A percentile compares a stretch with the other conserved stretches of the same genome.
These are phyloP conservation scores for Boloria euphrosyne DNA, from an alignment of 2,888 invertebrate species.

Conservation along the genomic window DNA sequence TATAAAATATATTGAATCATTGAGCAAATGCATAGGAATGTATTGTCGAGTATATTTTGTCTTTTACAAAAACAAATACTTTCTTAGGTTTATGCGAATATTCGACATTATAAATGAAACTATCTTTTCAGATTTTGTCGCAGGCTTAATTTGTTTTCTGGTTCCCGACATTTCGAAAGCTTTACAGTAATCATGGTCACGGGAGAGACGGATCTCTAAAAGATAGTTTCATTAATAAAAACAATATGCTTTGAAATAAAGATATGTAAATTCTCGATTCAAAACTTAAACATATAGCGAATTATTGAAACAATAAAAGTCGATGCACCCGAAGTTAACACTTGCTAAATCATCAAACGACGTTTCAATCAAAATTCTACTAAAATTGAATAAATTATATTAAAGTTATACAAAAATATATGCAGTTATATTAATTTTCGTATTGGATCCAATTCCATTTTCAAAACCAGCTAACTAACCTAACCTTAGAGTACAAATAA, in stretches of 20 bases:
- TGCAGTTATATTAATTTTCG: constrained; percentile 51
- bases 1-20: constrained; percentile 42
- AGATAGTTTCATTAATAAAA: too few species aligned
- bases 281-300: constrained; percentile 2
- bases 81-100: too few species aligned
- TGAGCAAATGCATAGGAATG: constrained; percentile 39
- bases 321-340: constrained; percentile 66
- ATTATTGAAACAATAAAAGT: constrained; percentile 39
- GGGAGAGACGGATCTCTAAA: too few species aligned
- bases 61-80: constrained; percentile 29
- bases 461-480: constrained; percentile 61
- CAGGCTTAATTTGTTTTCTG: too few species aligned
- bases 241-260: constrained; percentile 35
- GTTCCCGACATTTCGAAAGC: too few species aligned
- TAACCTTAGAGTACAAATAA: constrained; percentile 67
- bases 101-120: too few species aligned
- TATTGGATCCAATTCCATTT: constrained; percentile 55
- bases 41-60: constrained; percentile 39
- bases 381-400: constrained; percentile 75
- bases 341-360: constrained; percentile 62
- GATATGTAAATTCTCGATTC: constrained; percentile 12
- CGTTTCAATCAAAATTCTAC: constrained; percentile 70
- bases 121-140: too few species aligned
- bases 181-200: too few species aligned
- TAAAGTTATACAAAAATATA: constrained; percentile 61